Base-by-base conservation (phyloP, 2,797 vertebrate species). In the Eleutherodactylus coqui region DNA sequence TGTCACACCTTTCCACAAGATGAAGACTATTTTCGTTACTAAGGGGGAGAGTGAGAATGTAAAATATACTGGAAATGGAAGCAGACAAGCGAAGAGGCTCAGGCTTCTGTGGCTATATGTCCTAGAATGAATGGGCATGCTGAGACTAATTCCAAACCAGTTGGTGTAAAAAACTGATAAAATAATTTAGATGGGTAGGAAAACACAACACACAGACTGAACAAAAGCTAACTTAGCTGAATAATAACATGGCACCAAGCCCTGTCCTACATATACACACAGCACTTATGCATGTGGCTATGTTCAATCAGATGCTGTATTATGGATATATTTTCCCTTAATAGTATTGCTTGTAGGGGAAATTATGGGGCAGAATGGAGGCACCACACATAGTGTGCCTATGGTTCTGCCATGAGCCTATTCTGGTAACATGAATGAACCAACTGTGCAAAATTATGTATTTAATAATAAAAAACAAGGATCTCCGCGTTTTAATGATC, bases 1-100 rank as follows among this genome's bases (percentile, higher is more conserved):
- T 79, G 55, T 84, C 67, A 45, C 82, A 87, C 82, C 82, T 87
- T 55, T 51, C 53, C n/a, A 17, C n/a, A 34, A 75, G 32, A 79
- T 11, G n/a, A 27, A 29, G 81, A 83, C 36, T 55, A 53, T 73
- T 83, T 73, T 58, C 43, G 49, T 60, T 53, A 41, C 21, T 55
- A 45, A 55, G 49, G 41, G 27, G 75, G 13, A 45, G 62, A 41
- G 41, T 64, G 78, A 62, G 78, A 78, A 58, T 53, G 34, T 58
- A n/a, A 41, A 78, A 75, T 51, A 51, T 19, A 32, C 45, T 75
- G 45, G 16, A 51, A 29, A 34, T 36, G 5, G 29, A 76, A 34
- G 41, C 38, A n/a, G 41, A 16, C 34, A 21, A 45, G 5, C 36
- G 41, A 11, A 1, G 36, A 70, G 21, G 24, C 9, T 24, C 34